A percentile compares a stretch with the other conserved stretches of the same genome.
Conservation (phyloP, 2,797 vertebrate genomes). For the Molossus alvarezi region DNA sequence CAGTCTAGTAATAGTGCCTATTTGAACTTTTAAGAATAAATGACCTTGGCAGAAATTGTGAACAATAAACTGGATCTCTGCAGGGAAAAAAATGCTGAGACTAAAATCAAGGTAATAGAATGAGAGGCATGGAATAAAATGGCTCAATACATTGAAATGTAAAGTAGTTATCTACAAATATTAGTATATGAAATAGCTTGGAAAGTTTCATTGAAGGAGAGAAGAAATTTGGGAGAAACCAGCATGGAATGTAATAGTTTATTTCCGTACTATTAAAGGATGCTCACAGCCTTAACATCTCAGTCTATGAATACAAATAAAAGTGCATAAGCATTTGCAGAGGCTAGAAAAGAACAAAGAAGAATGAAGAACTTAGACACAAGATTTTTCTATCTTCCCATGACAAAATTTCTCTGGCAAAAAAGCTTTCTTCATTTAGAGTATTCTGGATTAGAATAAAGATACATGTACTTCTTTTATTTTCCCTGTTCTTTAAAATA, state of each 20-base stretch:
- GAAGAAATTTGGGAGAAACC: conserved; percentile 44
- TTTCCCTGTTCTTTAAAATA: neutral
- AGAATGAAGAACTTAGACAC: neutral
- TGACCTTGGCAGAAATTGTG: conserved; percentile 56
- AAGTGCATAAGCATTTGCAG: conserved; percentile 51
- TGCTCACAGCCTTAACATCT: conserved; percentile 10
- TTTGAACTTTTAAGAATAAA: conserved; percentile 74
- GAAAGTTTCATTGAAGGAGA: conserved; percentile 36
- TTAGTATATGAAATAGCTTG: conserved; percentile 37
- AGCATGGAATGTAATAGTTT: conserved; percentile 34
- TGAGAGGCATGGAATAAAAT: conserved; percentile 32
- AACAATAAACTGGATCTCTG: conserved; percentile 30
- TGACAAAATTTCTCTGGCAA: conserved; percentile 24
- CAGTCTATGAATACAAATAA: conserved; percentile 53
- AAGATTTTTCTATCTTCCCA: neutral
- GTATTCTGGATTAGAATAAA: conserved; percentile 51
- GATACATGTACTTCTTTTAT: neutral
- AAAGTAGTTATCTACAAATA: conserved; percentile 69
- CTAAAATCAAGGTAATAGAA: conserved; percentile 62
- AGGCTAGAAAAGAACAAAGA: conserved; percentile 22
- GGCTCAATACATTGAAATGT: neutral
- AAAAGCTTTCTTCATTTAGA: conserved; percentile 18
- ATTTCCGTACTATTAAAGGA: conserved; percentile 69
- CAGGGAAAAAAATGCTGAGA: conserved; percentile 64
- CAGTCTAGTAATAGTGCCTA: neutral